Evolutionary conservation across 2,113 vertebrate species (phyloP), one percentile per base, ranked within the genome.

Genomic region (Calidris pugnax): DNA sequence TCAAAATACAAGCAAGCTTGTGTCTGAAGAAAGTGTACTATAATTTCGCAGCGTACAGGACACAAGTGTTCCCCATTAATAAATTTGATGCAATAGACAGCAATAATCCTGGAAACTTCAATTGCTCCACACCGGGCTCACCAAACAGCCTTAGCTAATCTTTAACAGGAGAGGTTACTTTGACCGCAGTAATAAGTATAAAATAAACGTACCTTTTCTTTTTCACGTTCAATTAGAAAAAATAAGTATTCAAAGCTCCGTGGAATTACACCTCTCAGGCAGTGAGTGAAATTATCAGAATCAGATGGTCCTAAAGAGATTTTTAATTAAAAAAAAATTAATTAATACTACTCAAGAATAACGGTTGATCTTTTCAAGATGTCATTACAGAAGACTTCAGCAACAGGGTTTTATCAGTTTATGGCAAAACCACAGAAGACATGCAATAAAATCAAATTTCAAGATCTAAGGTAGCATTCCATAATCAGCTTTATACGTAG

Each of bases 221-320:
- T 99, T 97, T 99, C 99, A 97, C 98, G 98, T 92, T 98, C 99
- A 63, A 99, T 99, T 92, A 99, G 98, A 93, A 99, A 99, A 98
- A 99, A 99, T 27, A 99, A 97, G 89, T 99, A 99, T 94, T 99
- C 99, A 97, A 99, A 99, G 96, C 99, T 99, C 85, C 99, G 98
- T 96, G 99, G 99, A 93, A 99, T 99, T 56, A 99, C 98, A 48
- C 99, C 99, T 90, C 99, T 98, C 79, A 99, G 92, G 83, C 99
- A 98, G 97, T 99, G 99, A 86, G 99, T 99, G 97, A 99, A 99
- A 93, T 99, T 98, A 89, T 99, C 99, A 88, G 98, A 98, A 75
- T 99, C 99, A 72, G 99, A 98, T n/a, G 99, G 99, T 55, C 99
- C 99, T 99, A 87, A 89, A 95, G 63, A 92, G 67, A 94, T 78